phyloP scores from a whole-genome alignment of 2,113 vertebrate species.

The Callospermophilus lateralis region DNA sequence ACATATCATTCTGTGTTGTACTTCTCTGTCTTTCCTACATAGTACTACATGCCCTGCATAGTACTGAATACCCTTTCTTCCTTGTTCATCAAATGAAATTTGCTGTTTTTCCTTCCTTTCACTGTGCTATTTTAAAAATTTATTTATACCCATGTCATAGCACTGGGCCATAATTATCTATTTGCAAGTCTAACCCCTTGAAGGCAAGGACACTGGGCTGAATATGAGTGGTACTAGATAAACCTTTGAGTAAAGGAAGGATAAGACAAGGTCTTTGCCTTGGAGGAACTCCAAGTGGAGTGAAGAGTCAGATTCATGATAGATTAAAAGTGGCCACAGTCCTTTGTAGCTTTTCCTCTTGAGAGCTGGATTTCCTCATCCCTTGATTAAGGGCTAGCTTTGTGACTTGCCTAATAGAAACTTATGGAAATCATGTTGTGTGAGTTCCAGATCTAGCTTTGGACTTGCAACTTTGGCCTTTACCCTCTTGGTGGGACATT shows the following conservation, averaged over 20 bases:
- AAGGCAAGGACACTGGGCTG: constrained; percentile 39
- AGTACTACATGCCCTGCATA: neutral
- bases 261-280: constrained; percentile 56
- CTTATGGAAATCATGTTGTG: neutral
- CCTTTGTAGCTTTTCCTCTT: constrained; percentile 28
- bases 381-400: constrained; percentile 35
- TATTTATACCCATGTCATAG: neutral
- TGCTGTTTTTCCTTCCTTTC: constrained; percentile 33
- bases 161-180: neutral
- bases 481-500: neutral
- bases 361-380: neutral
- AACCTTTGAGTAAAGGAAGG: constrained; percentile 54
- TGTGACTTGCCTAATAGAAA: constrained; percentile 39
- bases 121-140: neutral
- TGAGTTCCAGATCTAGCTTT: constrained; percentile 56
- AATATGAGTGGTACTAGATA: neutral
- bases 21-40: neutral
- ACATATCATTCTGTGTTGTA: neutral
- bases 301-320: constrained; percentile 32
- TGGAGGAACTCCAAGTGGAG: constrained; percentile 59
- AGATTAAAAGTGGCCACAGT: constrained; percentile 48
- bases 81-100: constrained; percentile 3
- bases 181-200: constrained; percentile 15
- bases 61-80: constrained; percentile 3
- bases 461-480: constrained; percentile 1